Evolutionary conservation across 2,888 invertebrate species (phyloP).

Genomic region (Sisyra nigra): DNA sequence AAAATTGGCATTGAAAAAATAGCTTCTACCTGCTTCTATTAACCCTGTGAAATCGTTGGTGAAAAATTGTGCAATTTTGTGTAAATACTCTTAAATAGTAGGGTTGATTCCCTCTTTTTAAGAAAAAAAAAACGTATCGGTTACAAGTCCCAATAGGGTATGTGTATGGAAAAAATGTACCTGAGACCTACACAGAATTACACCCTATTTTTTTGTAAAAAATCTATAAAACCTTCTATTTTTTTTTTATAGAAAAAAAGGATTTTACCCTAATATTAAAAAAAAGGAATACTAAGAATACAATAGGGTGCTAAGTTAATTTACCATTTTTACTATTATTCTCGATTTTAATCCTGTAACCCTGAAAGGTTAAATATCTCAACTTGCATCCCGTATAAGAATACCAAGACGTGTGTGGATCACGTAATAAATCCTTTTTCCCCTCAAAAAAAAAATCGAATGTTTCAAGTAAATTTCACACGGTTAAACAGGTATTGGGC

Average conservation of each 20-base stretch:
- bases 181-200: constrained; percentile 1
- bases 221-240: not conserved
- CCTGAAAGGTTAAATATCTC: constrained; percentile 3
- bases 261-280: constrained; percentile 4
- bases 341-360: constrained; percentile 1
- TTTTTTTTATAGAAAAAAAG: constrained; percentile 4
- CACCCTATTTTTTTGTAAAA: constrained; percentile 1
- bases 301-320: constrained; percentile 8
- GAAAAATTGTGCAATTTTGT: constrained; percentile 9
- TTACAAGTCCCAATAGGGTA: not conserved
- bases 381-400: too few relatives aligned
- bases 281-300: not conserved
- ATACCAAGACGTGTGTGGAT: too few relatives aligned
- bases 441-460: not conserved
- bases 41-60: constrained; percentile 9
- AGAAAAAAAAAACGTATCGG: not conserved
- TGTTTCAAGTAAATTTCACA: constrained; percentile 7
- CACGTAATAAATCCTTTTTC: too few relatives aligned
- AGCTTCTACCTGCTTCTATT: not conserved
- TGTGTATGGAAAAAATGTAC: not conserved
- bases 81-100: constrained; percentile 5
- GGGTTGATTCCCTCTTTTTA: not conserved
- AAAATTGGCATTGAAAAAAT: not conserved
- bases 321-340: constrained; percentile 2
- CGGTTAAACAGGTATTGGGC: constrained; percentile 7